Evolutionary conservation across 2,888 invertebrate species (phyloP), one percentile per base, ranked within the genome.

Genomic region (Eilema griseolum): DNA sequence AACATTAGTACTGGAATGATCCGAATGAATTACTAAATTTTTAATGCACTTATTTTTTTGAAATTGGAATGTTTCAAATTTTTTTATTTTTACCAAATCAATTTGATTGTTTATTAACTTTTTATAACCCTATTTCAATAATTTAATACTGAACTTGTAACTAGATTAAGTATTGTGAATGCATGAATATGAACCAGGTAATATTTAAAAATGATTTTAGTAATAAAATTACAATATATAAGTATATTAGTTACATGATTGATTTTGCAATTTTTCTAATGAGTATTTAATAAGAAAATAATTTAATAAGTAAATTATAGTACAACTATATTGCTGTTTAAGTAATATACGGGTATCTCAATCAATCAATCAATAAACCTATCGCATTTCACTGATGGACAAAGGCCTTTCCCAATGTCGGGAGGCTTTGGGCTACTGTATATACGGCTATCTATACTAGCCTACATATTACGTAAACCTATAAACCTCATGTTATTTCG

Each of bases 181-280:
- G 66, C 70, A 70, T 70, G 70, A 66, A 37, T 37, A 10, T 33
- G 1, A 26, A 41, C 57, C 2, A 28, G 24, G 52, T 61, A 2
- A 0, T 28, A 16, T 8, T 60, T 60, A 20, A 23, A 41, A 16
- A 57, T 24, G 12, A 24, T 11, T 12, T 57, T 24, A 24, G 3
- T 24, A 57, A 24, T 24, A 3, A 24, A 57, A 24, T 12, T 24
- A 56, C 23, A 56, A 11, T 56, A 11, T 2, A n/a, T 57, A 1
- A n/a, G 3, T 23, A 23, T 56, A 4, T 23, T n/a, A 23, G 0
- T 56, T 56, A 23, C 11, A 8, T 59, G 10, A 7, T 3, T 26
- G 14, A n/a, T 12, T 24, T 57, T 8, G 57, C 24, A 56, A 1
- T 1, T 46, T 57, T 57, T 24, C 12, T 7, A 11, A 24, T n/a